Base-by-base conservation (phyloP, 1,140 invertebrate species). In the Aporrectodea caliginosa region DNA sequence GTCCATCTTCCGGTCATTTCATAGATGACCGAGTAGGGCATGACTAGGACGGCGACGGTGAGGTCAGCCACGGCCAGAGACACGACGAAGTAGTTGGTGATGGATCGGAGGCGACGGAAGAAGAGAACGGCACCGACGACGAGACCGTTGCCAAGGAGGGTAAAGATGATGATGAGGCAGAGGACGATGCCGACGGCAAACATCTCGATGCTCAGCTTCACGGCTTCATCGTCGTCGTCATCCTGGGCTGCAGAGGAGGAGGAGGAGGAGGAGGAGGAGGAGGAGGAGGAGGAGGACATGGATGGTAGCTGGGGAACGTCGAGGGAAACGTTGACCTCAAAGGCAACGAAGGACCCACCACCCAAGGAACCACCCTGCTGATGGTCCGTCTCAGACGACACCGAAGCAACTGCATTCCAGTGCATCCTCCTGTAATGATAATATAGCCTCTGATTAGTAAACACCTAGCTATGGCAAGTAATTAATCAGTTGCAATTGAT, bases 161-260 rank as follows among this genome's bases (percentile, higher is more conserved):
- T 94, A 74, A 93, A 92, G 33, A 95, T 84, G 82, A 97, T 96
- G 81, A 96, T 95, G 6, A 83, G n/a, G 14, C 84, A 82, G 85
- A 88, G 87, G 0, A 83, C 82, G 1, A 83, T 22, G 6, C 43
- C 43, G 43, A 58, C 43, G 6, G 22, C 22, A 6, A 58, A 22
- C 43, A 58, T 6, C 43, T 58, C 43, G 22, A 58, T 22, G 43
- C 43, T 58, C 43, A 58, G 43, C 43, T 58, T 58, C 43, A 58
- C 6, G 43, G 43, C 43, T 12, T 58, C 43, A 22, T 58, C 43
- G 43, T 58, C 43, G 43, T 12, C 43, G 22, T 58, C 43, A 58
- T 58, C 43, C 6, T 6, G 22, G 6, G 43, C 6, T 6, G 43
- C 6, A 22, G 43, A 58, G 43, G 43, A 58, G 43, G 43, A 58